A percentile compares a stretch with the other conserved stretches of the same genome.
Conservation (phyloP, 2,888 invertebrate genomes). For the Agriotes lineatus region DNA sequence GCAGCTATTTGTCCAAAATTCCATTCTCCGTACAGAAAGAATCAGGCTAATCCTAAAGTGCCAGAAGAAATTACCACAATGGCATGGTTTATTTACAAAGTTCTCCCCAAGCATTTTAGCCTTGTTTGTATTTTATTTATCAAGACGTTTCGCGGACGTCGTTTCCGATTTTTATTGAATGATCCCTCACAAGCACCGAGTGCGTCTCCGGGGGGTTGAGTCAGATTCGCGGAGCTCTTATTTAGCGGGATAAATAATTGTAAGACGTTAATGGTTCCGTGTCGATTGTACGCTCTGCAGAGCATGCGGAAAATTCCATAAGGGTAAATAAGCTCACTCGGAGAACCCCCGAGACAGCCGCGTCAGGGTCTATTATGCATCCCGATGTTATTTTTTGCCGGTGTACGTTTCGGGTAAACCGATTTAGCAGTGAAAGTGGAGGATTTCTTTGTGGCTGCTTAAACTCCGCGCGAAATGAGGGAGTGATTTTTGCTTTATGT, state of each 20-base stretch:
- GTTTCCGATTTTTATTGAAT: too few species aligned
- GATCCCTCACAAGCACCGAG: neutral
- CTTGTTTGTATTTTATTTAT: too few species aligned
- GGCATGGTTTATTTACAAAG: too few species aligned
- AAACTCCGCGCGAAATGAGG: constrained; percentile 4
- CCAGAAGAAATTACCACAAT: too few species aligned
- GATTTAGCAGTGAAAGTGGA: constrained; percentile 9
- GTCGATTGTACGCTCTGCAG: neutral
- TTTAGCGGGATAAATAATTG: neutral
- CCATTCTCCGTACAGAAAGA: too few species aligned
- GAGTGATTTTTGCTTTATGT: constrained; percentile 1
- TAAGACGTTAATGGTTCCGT: neutral
- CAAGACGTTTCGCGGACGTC: too few species aligned
- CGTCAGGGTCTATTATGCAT: constrained; percentile 12
- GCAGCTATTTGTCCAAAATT: too few species aligned
- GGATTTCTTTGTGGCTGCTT: neutral
- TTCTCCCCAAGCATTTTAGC: too few species aligned
- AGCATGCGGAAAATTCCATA: constrained; percentile 1
- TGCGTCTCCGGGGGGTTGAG: neutral
- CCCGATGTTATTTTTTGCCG: constrained; percentile 1
- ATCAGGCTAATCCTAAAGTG: too few species aligned
- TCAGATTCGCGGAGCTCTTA: neutral
- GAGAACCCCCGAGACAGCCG: neutral
- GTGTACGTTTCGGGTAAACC: neutral
- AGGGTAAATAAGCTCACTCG: constrained; percentile 4